Conservation (phyloP, 2,888 invertebrate genomes). For the Shargacucullia verbasci region DNA sequence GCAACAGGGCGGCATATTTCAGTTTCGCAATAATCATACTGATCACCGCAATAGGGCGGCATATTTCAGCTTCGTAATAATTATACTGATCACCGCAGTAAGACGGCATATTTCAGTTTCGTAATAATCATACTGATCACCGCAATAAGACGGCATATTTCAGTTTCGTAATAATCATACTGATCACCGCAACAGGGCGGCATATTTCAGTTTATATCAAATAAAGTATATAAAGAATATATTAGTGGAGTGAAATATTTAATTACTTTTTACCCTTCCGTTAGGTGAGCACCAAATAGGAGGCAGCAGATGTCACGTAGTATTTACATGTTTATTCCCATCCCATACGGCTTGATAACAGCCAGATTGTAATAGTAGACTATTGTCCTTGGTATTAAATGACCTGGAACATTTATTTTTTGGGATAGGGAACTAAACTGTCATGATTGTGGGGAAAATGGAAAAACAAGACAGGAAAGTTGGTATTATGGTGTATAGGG, state of each 20-base stretch:
- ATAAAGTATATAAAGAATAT: background rate
- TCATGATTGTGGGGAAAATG: background rate
- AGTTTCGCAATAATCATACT: too few species aligned
- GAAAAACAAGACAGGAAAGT: background rate
- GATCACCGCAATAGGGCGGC: too few species aligned
- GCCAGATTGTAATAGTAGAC: background rate
- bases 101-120: too few species aligned
- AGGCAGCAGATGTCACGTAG: background rate
- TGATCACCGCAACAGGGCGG: too few species aligned
- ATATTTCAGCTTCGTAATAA: too few species aligned
- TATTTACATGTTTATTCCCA: background rate
- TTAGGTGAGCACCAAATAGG: background rate
- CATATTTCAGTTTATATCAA: background rate
- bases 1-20: too few species aligned
- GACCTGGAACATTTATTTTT: background rate
- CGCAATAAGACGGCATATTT: too few species aligned
- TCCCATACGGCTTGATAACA: background rate
- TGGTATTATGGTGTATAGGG: background rate
- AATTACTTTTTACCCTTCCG: background rate
- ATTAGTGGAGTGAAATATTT: too few species aligned
- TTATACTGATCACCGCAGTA: too few species aligned
- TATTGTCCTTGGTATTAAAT: background rate
- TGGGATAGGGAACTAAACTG: background rate
- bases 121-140: too few species aligned
- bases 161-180: too few species aligned